Evolutionary conservation across 2,113 vertebrate species (phyloP).

Genomic region (Tringa solitaria): DNA sequence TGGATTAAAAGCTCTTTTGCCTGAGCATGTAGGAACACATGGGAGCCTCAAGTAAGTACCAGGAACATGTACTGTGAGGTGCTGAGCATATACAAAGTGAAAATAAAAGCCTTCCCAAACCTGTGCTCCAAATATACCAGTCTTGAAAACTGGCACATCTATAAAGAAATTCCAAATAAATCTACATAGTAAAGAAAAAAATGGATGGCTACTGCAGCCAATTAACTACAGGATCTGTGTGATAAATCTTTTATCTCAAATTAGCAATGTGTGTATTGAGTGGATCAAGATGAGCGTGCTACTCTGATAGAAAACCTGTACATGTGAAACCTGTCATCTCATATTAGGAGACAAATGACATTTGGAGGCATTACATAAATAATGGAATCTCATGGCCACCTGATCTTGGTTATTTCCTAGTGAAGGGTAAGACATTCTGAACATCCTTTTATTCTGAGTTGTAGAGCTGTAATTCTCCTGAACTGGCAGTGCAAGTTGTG

Average conservation of each 20-base stretch:
- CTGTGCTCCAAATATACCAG: not conserved
- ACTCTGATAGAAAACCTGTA: slow-evolving; percentile 50
- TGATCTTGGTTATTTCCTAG: slow-evolving; percentile 69
- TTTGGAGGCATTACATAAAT: slow-evolving; percentile 71
- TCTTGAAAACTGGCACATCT: slow-evolving; percentile 39
- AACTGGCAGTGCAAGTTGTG: not conserved
- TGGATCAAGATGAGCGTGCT: slow-evolving; percentile 62
- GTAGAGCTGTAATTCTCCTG: slow-evolving; percentile 31
- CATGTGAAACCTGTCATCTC: slow-evolving; percentile 68
- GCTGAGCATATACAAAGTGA: not conserved
- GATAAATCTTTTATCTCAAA: slow-evolving; percentile 54
- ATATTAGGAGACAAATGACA: slow-evolving; percentile 66
- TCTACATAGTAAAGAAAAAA: not conserved
- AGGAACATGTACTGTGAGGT: not conserved
- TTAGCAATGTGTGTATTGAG: slow-evolving; percentile 39
- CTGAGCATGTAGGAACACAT: not conserved
- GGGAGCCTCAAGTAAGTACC: not conserved
- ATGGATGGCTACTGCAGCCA: not conserved
- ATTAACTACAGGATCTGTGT: not conserved
- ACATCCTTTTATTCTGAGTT: slow-evolving; percentile 42
- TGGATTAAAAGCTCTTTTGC: slow-evolving; percentile 24
- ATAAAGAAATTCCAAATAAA: slow-evolving; percentile 53
- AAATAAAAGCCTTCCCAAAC: not conserved
- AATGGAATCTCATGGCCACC: slow-evolving; percentile 69
- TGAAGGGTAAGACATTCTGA: slow-evolving; percentile 39